Evolutionary conservation across 2,113 vertebrate genomes (phyloP).

Genomic region (Macroglossus sobrinus): DNA sequence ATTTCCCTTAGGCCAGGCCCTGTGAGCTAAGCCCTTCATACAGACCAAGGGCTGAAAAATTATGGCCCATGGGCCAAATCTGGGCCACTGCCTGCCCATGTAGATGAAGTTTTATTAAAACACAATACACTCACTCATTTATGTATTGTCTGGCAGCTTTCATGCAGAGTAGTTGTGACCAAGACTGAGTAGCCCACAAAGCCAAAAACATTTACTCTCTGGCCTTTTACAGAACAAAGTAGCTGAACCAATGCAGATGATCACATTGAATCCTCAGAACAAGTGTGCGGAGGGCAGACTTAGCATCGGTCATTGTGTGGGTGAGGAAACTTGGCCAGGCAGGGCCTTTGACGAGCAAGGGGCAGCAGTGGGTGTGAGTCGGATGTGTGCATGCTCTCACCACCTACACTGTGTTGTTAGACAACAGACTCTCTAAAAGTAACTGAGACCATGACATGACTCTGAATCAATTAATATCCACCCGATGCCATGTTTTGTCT

Average conservation of each 20-base stretch:
- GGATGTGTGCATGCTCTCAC: neutral
- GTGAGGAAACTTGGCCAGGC: neutral
- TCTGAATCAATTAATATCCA: constrained; percentile 80
- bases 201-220: neutral
- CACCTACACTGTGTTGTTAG: neutral
- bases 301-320: neutral
- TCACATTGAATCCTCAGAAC: neutral
- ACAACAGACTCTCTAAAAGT: neutral
- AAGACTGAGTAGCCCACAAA: neutral
- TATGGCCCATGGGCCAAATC: neutral
- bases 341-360: neutral
- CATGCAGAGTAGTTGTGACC: neutral
- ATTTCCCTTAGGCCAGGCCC: neutral
- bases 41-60: neutral
- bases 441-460: constrained; percentile 66
- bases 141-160: neutral
- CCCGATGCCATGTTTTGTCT: constrained; percentile 80
- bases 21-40: neutral
- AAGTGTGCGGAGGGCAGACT: neutral
- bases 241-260: neutral
- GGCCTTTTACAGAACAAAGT: neutral
- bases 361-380: neutral
- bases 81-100: neutral
- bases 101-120: constrained; percentile 63
- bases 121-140: neutral